phyloP scores from a whole-genome alignment of 2,888 invertebrate species.

The Microchrysa polita region DNA sequence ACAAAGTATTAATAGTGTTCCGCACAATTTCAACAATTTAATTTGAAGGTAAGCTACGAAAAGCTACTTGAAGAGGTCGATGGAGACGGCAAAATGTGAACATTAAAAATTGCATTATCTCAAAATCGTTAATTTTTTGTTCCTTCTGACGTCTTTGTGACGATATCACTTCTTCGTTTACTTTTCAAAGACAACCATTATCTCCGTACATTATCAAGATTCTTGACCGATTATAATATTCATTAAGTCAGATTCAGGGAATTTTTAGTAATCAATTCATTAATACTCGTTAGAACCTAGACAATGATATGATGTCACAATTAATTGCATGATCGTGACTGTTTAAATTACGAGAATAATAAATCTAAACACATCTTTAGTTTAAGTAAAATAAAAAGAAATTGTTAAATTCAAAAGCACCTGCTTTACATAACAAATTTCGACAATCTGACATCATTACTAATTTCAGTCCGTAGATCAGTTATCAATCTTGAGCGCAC shows the following conservation, averaged over 20 bases:
- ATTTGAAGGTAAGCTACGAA: too few species aligned
- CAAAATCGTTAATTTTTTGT: too few species aligned
- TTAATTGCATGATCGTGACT: neutral
- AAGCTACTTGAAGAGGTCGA: too few species aligned
- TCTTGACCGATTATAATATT: neutral
- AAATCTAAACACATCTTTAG: too few species aligned
- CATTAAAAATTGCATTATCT: too few species aligned
- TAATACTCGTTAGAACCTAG: neutral
- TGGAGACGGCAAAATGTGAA: too few species aligned
- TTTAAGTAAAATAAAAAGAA: neutral
- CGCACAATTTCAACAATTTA: too few species aligned
- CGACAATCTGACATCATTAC: conserved; percentile 11
- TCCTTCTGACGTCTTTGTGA: too few species aligned
- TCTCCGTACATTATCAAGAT: too few species aligned
- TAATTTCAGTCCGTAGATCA: neutral
- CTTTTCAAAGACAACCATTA: too few species aligned
- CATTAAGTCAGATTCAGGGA: neutral
- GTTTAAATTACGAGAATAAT: neutral
- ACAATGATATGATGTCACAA: neutral
- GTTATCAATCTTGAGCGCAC: neutral
- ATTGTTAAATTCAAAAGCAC: neutral
- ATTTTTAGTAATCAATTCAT: neutral
- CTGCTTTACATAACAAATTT: neutral
- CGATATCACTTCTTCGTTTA: too few species aligned
- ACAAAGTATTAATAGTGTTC: too few species aligned